Evolutionary conservation across 30 jellyfish, hydroid and myxozoan genomes (phyloP).

Genomic region (Aurelia sp.): DNA sequence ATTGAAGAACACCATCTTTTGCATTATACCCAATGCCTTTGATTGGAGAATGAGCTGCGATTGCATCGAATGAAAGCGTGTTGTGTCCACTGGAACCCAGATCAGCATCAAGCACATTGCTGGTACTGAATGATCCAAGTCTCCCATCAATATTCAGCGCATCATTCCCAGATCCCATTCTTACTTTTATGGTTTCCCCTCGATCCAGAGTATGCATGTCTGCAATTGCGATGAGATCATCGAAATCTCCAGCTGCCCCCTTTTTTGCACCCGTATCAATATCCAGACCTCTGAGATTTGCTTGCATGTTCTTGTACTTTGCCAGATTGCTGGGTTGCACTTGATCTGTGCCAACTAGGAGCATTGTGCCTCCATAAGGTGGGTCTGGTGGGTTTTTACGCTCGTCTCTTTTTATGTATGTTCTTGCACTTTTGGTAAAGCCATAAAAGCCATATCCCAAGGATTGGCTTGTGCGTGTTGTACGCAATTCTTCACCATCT

Average conservation of each 20-base stretch:
- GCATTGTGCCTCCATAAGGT: conserved; percentile 1
- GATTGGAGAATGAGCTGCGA: background rate
- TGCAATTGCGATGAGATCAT: conserved; percentile 25
- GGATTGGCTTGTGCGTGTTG: background rate
- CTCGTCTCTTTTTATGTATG: background rate
- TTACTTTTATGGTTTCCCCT: conserved; percentile 7
- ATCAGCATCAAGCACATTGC: conserved; percentile 10
- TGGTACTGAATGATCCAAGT: background rate
- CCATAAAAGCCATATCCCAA: conserved; percentile 10
- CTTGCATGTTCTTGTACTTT: background rate
- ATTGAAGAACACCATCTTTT: background rate
- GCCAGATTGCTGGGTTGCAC: conserved; percentile 5
- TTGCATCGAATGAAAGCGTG: background rate
- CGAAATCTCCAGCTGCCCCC: background rate
- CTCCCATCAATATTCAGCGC: conserved; percentile 53
- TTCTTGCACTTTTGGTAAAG: background rate
- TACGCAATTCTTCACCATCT: background rate
- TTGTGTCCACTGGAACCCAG: conserved; percentile 14
- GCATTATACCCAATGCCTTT: conserved; percentile 20
- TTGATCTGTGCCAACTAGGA: conserved; percentile 13
- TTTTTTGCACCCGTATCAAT: conserved; percentile 5
- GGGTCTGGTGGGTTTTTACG: background rate
- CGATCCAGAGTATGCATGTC: conserved; percentile 1
- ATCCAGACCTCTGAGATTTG: background rate
- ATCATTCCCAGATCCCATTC: conserved; percentile 49